phyloP scores from a whole-genome alignment of 1,140 invertebrate genomes.

The Calycopis cecrops region DNA sequence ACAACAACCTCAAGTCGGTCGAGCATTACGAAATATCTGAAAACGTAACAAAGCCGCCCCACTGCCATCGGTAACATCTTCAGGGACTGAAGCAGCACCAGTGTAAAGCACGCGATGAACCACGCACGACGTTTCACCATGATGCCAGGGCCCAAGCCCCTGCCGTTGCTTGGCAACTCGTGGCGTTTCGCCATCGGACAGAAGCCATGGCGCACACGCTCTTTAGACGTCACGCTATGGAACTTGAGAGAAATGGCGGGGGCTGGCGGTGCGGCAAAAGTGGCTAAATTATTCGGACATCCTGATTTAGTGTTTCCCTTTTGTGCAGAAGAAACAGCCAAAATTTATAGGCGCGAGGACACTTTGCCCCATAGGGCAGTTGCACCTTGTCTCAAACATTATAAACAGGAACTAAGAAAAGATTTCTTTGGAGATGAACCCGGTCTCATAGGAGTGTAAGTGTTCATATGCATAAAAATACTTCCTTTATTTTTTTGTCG shows the following conservation, averaged over 20 bases:
- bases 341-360: conserved; percentile 85
- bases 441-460: conserved; percentile 88
- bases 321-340: conserved; percentile 84
- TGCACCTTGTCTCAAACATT: conserved; percentile 86
- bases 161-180: conserved; percentile 86
- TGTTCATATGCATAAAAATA: conserved; percentile 25
- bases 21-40: conserved; percentile 55
- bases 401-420: conserved; percentile 83
- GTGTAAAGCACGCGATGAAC: conserved; percentile 49
- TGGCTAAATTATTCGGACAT: conserved; percentile 83
- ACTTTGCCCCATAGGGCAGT: conserved; percentile 84
- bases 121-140: conserved; percentile 78
- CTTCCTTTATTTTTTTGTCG: conserved; percentile 11
- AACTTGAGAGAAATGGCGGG: conserved; percentile 53
- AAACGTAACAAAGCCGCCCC: conserved; percentile 57
- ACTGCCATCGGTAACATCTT: conserved; percentile 40
- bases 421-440: conserved; percentile 84
- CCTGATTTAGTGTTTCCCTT: conserved; percentile 88
- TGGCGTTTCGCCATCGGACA: conserved; percentile 82
- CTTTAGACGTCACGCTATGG: conserved; percentile 56
- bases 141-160: conserved; percentile 85
- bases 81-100: conserved; percentile 45
- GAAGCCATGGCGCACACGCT: conserved; percentile 56
- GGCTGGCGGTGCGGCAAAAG: conserved; percentile 82
- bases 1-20: conserved; percentile 34